Evolutionary conservation across 2,113 vertebrate genomes (phyloP).

Genomic region (Gyps fulvus): DNA sequence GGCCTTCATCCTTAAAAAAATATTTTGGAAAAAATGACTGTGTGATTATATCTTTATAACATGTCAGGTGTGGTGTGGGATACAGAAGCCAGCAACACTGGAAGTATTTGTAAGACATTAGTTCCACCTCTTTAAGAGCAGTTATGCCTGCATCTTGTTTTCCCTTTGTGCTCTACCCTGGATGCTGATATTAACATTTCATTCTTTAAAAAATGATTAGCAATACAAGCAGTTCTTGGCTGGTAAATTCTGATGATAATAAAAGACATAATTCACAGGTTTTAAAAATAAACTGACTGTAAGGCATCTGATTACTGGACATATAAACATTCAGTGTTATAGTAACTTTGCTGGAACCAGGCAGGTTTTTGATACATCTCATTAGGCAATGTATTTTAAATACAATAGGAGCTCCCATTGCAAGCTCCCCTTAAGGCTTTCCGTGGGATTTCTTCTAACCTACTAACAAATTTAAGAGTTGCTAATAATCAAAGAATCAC

Average conservation of each 20-base stretch:
- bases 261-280: not conserved
- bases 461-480: not conserved
- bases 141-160: not conserved
- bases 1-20: not conserved
- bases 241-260: not conserved
- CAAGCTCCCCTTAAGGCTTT: not conserved
- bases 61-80: not conserved
- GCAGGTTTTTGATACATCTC: not conserved
- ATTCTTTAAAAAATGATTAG: not conserved
- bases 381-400: not conserved
- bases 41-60: not conserved
- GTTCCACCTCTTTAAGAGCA: not conserved
- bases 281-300: conserved; percentile 11
- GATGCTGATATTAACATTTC: not conserved
- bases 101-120: not conserved
- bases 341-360: not conserved
- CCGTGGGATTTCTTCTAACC: not conserved
- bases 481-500: not conserved
- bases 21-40: not conserved
- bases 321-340: not conserved
- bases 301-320: not conserved
- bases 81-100: not conserved
- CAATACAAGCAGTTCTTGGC: not conserved
- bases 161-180: not conserved
- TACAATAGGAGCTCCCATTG: not conserved